Conservation (phyloP, 2,113 vertebrate genomes). For the Pygoscelis adeliae region DNA sequence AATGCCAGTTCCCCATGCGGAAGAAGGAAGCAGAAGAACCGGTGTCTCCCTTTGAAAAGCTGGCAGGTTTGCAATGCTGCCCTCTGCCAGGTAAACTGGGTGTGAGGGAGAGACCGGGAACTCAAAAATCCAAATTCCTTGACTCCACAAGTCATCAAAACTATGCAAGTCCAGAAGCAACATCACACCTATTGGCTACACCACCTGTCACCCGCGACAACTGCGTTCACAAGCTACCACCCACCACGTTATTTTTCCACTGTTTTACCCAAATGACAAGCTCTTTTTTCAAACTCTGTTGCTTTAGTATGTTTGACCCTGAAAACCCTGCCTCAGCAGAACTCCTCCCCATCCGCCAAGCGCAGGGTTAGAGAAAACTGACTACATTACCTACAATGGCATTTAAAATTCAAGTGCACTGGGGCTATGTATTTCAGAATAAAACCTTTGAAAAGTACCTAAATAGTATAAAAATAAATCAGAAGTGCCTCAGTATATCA, state of each 20-base stretch:
- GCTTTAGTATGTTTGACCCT: neutral
- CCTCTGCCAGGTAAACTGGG: neutral
- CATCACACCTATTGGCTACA: neutral
- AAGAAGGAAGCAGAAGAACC: neutral
- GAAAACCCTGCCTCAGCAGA: neutral
- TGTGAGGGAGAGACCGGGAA: neutral
- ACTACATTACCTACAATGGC: fast-evolving
- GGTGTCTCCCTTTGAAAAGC: neutral
- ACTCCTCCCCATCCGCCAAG: neutral
- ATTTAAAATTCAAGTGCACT: neutral
- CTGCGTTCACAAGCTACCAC: fast-evolving
- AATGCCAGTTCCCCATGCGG: neutral
- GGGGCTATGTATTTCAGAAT: neutral
- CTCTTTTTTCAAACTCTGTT: neutral
- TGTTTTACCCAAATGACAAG: neutral
- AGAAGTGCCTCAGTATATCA: neutral
- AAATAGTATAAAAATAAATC: neutral
- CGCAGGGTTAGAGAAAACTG: neutral
- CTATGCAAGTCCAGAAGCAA: neutral
- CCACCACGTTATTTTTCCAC: neutral
- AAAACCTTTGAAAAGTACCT: neutral
- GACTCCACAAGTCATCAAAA: neutral
- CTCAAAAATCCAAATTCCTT: neutral
- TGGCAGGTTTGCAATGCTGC: neutral
- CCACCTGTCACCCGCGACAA: fast-evolving